Evolutionary conservation across 2,888 invertebrate genomes (phyloP), one percentile per base, ranked within the genome.

Genomic region (Pachymerium ferrugineum): DNA sequence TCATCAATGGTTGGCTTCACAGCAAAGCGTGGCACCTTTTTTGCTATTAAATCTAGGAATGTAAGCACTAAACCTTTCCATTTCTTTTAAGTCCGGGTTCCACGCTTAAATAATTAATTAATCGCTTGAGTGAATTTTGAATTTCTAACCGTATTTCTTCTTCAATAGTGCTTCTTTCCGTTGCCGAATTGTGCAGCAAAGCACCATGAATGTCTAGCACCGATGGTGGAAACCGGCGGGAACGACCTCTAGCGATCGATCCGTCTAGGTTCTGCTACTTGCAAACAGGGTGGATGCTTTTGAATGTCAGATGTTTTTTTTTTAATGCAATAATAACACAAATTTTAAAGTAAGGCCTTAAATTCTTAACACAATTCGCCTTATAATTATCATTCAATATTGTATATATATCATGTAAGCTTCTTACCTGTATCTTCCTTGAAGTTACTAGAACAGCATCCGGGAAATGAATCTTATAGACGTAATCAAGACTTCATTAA

Each of bases 211-310:
- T 25, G 54, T 54, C 54, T 54, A 54, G 25, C 54, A 25, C 25
- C 25, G 54, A 54, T 54, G 54, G 22, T 22, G 25, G 54, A 54
- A 47, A 54, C 54, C 54, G 54, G 54, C 54, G 54, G 54, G 54
- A 54, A 54, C 54, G 54, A 54, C 54, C 54, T 54, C 54, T 54
- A 25, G 10, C 54, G 54, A 54, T 54, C 54, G 54, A 54, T 54
- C 47, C 47, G 54, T 54, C 54, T 54, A 54, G 54, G 14, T 3
- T 54, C 54, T 54, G 54, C 54, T 54, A 54, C 25, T 54, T 25
- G 54, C 22, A 25, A 54, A 25, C 54, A 25, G 54, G 54, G 54
- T 54, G 25, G 54, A 54, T 22, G 22, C 25, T 25, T 25, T 25
- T 22, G 28, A 54, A 14, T 54, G 54, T 8, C 25, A 25, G 54